phyloP scores from a whole-genome alignment of 2,113 vertebrate genomes.

The Menidia beryllina region DNA sequence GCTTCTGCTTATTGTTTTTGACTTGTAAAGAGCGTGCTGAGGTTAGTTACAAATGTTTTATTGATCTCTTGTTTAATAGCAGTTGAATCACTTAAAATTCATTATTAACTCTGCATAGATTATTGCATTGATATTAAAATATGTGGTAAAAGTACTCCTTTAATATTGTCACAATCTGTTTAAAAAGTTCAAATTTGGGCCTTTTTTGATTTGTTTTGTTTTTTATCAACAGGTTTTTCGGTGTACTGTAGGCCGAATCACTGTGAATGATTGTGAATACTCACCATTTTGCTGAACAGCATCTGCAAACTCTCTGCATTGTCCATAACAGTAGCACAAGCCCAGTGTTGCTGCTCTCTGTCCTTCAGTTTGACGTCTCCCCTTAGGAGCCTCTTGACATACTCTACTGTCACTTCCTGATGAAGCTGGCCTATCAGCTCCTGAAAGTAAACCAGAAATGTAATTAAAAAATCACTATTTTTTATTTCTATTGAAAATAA shows the following conservation, averaged over 20 bases:
- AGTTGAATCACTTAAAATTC: no score
- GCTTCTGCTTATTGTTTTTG: no score
- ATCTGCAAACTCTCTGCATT: conserved; percentile 74
- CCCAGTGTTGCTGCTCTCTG: conserved; percentile 72
- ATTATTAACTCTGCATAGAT: no score
- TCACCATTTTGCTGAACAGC: conserved; percentile 83
- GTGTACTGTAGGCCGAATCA: neutral
- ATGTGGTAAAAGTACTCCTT: no score
- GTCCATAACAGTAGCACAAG: conserved; percentile 67
- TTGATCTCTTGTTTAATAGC: no score
- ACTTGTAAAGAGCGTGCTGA: no score
- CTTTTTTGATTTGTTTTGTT: neutral
- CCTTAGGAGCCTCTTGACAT: conserved; percentile 86
- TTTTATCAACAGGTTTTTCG: neutral
- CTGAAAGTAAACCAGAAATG: conserved; percentile 33
- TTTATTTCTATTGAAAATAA: neutral
- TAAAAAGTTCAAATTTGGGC: no score
- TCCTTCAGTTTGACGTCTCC: conserved; percentile 82
- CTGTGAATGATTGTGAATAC: conserved; percentile 10
- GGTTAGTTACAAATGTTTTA: no score
- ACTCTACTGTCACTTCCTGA: conserved; percentile 83
- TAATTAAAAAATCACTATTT: neutral
- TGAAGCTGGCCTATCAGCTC: conserved; percentile 78
- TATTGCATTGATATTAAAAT: no score
- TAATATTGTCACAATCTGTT: no score